Evolutionary conservation across 2,113 vertebrate genomes (phyloP).

Genomic region (Pomatorhinus ruficollis): DNA sequence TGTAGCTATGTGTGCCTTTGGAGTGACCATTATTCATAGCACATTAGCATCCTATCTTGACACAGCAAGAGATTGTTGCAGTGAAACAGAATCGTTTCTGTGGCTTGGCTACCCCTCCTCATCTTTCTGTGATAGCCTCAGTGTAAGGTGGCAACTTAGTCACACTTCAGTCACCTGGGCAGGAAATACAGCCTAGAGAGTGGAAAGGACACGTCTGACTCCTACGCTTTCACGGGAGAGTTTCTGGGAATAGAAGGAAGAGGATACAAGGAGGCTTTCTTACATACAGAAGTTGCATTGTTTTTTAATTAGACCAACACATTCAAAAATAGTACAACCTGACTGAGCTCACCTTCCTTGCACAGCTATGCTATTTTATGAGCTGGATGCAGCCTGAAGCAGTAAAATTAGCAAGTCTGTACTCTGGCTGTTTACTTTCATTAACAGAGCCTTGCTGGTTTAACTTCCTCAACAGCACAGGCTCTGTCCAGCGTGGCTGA

Average conservation of each 20-base stretch:
- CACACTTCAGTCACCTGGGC: background rate
- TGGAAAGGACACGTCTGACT: background rate
- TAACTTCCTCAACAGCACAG: background rate
- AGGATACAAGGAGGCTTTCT: background rate
- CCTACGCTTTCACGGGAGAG: background rate
- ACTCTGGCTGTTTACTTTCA: background rate
- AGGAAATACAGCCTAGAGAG: background rate
- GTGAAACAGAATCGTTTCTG: background rate
- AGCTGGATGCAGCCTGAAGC: background rate
- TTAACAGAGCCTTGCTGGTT: background rate
- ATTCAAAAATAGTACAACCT: background rate
- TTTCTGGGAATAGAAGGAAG: background rate
- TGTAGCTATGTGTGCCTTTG: background rate
- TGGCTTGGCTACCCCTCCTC: background rate
- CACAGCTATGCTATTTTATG: background rate
- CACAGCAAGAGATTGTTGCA: background rate
- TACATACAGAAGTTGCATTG: background rate
- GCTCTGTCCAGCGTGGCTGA: background rate
- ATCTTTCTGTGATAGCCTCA: background rate
- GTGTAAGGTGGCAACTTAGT: background rate
- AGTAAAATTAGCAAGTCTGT: background rate
- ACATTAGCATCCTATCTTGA: constrained; percentile 53
- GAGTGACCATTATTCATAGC: constrained; percentile 20
- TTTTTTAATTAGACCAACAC: background rate
- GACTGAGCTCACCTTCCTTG: background rate